A percentile compares a stretch with the other conserved stretches of the same genome.
Conservation (phyloP, 2,888 invertebrate species). For the Candidula unifasciata region DNA sequence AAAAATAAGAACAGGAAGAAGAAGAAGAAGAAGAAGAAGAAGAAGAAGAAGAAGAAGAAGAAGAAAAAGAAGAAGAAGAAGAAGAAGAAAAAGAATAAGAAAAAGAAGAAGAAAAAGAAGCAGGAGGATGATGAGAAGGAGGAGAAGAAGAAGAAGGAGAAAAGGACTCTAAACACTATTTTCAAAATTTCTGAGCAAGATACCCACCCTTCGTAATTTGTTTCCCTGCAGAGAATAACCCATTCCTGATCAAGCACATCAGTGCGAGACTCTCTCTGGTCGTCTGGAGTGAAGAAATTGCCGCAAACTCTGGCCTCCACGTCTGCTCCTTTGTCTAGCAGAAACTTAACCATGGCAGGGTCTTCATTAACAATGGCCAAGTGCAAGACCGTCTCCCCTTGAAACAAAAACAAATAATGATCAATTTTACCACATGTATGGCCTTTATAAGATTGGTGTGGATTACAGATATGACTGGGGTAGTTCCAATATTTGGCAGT, state of each 20-base stretch:
- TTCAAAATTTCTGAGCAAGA: background rate
- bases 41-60: too few species aligned
- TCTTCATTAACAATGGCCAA: constrained; percentile 99
- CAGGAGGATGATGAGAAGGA: too few species aligned
- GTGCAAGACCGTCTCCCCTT: constrained; percentile 94
- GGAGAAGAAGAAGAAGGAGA: too few species aligned
- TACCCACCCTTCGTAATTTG: constrained; percentile 77
- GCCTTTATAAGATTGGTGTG: too few species aligned
- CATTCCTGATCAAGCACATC: constrained; percentile 94
- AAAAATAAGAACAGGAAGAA: too few species aligned
- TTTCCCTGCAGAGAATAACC: constrained; percentile 87
- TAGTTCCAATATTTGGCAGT: too few species aligned
- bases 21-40: too few species aligned
- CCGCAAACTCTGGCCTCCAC: constrained; percentile 94
- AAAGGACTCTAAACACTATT: background rate
- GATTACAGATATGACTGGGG: too few species aligned
- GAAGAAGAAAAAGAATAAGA: too few species aligned
- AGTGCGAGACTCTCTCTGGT: constrained; percentile 92
- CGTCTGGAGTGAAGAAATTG: constrained; percentile 97
- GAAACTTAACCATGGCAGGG: constrained; percentile 96
- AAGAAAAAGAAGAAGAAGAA: too few species aligned
- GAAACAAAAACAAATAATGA: constrained; percentile 10
- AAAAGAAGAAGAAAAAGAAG: too few species aligned
- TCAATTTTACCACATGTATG: constrained; percentile 45
- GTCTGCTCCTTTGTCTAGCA: constrained; percentile 93